These are phyloP conservation scores for Eidolon helvum DNA, from an alignment of 2,113 vertebrate species.

Conservation along the genomic window DNA sequence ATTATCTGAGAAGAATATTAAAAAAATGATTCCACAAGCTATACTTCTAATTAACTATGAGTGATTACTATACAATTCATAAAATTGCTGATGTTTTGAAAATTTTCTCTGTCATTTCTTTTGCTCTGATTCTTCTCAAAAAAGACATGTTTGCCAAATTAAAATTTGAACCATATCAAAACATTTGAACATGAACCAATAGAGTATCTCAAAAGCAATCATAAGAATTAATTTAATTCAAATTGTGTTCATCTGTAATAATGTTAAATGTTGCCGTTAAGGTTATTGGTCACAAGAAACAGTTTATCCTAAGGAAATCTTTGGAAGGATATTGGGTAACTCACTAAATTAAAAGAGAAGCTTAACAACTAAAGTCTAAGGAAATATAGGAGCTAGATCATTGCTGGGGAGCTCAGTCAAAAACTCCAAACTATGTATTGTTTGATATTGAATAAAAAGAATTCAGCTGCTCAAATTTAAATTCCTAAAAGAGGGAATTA, in stretches of 20 bases:
- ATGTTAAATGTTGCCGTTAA: background rate
- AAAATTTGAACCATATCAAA: background rate
- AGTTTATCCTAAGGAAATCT: background rate
- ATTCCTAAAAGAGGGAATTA: background rate
- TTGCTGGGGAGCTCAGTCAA: background rate
- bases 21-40: conserved; percentile 33
- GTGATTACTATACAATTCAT: conserved; percentile 14
- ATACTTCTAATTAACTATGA: background rate
- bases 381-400: background rate
- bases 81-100: conserved; percentile 6
- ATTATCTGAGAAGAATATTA: conserved; percentile 15
- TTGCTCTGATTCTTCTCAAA: conserved; percentile 36
- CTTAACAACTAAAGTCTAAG: background rate
- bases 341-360: background rate
- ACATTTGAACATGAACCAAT: conserved; percentile 1
- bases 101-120: background rate
- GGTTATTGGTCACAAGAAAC: background rate
- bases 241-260: background rate
- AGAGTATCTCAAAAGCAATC: background rate
- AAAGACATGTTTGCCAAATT: background rate
- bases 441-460: background rate
- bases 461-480: background rate
- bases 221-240: conserved; percentile 22
- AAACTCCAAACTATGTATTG: background rate
- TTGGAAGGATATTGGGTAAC: background rate